Conservation (phyloP, 2,888 invertebrate species). For the Apodemia mormo region DNA sequence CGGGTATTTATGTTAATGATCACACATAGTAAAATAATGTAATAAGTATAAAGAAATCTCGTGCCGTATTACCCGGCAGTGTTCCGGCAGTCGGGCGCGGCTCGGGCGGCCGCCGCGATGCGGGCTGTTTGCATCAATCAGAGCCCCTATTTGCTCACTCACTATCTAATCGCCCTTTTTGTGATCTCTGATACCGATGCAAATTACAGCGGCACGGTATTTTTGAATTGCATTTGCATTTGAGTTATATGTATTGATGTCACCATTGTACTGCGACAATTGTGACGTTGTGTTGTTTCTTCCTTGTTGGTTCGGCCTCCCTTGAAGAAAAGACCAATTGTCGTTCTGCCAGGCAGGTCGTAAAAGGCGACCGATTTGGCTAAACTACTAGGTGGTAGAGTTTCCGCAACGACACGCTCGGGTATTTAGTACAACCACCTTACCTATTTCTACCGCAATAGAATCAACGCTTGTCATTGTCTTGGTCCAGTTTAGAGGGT, state of each 20-base stretch:
- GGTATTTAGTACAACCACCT: no score
- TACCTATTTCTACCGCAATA: no score
- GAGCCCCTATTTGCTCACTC: conserved; percentile 29
- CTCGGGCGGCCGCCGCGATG: neutral
- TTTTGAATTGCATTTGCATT: neutral
- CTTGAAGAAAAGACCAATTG: no score
- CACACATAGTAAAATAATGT: neutral
- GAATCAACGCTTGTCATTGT: no score
- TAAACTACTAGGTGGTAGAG: no score
- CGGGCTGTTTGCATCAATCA: conserved; percentile 31
- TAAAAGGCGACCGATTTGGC: no score
- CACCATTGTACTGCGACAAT: no score
- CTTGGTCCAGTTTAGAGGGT: no score
- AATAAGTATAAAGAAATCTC: neutral
- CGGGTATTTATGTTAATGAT: neutral
- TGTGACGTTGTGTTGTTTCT: no score
- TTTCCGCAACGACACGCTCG: no score
- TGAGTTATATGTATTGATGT: neutral
- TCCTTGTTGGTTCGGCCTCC: no score
- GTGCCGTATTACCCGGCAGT: neutral
- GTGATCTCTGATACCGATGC: neutral
- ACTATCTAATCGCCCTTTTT: conserved; percentile 6
- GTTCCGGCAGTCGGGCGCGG: neutral
- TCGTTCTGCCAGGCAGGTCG: no score
- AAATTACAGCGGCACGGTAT: neutral